Evolutionary conservation across 2,888 invertebrate species (phyloP), one percentile per base, ranked within the genome.

Genomic region (Meiosimyza platycephala): DNA sequence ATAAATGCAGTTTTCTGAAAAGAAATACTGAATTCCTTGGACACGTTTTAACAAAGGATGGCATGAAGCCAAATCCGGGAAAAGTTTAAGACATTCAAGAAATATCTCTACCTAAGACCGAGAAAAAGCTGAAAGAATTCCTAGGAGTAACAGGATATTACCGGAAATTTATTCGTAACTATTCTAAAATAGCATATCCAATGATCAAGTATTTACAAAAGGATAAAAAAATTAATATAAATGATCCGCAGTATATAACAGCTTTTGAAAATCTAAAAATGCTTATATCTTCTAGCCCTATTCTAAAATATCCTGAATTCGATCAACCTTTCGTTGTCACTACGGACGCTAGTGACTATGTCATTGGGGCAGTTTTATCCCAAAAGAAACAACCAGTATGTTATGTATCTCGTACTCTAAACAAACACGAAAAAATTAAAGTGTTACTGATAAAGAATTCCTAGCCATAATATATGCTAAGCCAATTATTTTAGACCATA

Each of bases 391-490:
- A 63, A 7, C 63, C 63, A 47, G 22, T 63, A 16, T 63, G 63
- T 16, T 63, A 47, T 18, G 18, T 63, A 6, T 48, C 63, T 5
- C 40, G 63, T 16, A 63, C 63, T 3, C 13, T 63, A 16, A 63
- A 47, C 16, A 47, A 48, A 16, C 63, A 63, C 15, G 57, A 67
- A 55, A 40, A 47, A 67, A 18, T 55, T 67, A 67, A 16, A 33
- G 33, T n/a, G 57, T 57, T 3, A 67, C 54, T 11, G 67, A 67
- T 15, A 67, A 69, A 28, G 59, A 59, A n/a, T n/a, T n/a, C n/a
- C n/a, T n/a, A n/a, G n/a, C n/a, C n/a, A n/a, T n/a, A n/a, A n/a
- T n/a, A n/a, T n/a, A n/a, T n/a, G n/a, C n/a, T n/a, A n/a, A n/a
- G n/a, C n/a, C n/a, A n/a, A n/a, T n/a, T n/a, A n/a, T n/a, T n/a